phyloP scores from a whole-genome alignment of 2,797 vertebrate species.

The Silurus lanzhouensis region DNA sequence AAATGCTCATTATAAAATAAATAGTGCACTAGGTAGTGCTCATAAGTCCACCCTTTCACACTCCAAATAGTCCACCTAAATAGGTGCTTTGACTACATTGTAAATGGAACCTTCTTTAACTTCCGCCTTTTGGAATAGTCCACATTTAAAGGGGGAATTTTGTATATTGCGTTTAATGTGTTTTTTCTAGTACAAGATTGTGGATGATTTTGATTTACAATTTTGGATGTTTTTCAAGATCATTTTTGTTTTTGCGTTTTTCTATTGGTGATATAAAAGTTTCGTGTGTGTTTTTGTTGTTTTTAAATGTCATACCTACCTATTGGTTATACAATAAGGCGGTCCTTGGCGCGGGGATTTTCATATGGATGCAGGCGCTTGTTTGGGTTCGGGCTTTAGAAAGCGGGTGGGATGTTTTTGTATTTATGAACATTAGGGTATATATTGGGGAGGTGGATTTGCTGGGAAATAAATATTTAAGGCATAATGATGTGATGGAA shows the following conservation, averaged over 20 bases:
- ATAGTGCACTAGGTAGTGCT: not conserved
- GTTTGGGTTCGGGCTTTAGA: not conserved
- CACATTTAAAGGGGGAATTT: not conserved
- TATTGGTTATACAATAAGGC: not conserved
- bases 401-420: accelerated
- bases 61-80: not conserved
- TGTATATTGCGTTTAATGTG: not conserved
- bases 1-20: not conserved
- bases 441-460: accelerated
- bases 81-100: not conserved
- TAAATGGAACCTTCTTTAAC: not conserved
- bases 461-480: not conserved
- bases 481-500: no score
- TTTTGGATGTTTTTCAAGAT: no score
- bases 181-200: no score
- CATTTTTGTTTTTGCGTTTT: no score
- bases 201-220: not conserved
- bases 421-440: no score
- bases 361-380: not conserved
- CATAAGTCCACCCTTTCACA: no score
- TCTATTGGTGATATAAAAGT: no score
- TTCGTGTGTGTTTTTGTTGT: not conserved
- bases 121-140: constrained; percentile 7
- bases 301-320: not conserved
- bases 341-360: constrained; percentile 14